Base-by-base conservation (phyloP, 2,888 invertebrate genomes). In the Drosophila kanekoi region DNA sequence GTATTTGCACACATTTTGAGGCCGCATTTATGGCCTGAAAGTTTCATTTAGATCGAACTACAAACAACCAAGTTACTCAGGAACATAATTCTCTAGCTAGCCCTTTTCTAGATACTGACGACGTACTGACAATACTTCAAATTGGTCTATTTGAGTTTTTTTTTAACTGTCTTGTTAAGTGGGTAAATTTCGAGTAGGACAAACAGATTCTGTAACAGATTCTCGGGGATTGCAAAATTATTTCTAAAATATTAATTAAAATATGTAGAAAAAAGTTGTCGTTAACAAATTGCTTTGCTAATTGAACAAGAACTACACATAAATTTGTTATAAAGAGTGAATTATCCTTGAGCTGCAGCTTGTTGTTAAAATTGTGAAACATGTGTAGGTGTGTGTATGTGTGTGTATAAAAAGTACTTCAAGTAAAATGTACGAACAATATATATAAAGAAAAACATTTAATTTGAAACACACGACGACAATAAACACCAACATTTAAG, bases 391-490 rank as follows among this genome's bases (percentile, higher is more conserved):
- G 10, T 35, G 35, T 35, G 13, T 35, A 2, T 35, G 35, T 35
- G 4, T 32, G 20, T 41, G n/a, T 41, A 33, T 6, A 33, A 18
- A 35, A 45, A 10, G 40, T 18, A 32, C 44, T 28, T 48, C 28
- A 14, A 35, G 32, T 33, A 41, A 44, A 53, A 23, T 38, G 41
- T 38, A 61, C 20, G 35, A 61, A 57, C 32, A 57, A 52, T 32
- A 18, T 32, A 18, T 48, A 59, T 45, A 64, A 41, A 47, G 23
- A 60, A 49, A 43, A 54, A 75, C 56, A 65, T 59, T 54, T 79
- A 68, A 72, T 75, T 72, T 61, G 47, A 62, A 67, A 67, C 63
- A 51, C 77, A 79, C 77, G 68, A 79, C 77, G 68, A 77, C 76
- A 77, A 64, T 60, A 49, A 75, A 76, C 63, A 66, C 41, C 70